Conservation (phyloP, 1,140 invertebrate species). For the Zophobas morio region DNA sequence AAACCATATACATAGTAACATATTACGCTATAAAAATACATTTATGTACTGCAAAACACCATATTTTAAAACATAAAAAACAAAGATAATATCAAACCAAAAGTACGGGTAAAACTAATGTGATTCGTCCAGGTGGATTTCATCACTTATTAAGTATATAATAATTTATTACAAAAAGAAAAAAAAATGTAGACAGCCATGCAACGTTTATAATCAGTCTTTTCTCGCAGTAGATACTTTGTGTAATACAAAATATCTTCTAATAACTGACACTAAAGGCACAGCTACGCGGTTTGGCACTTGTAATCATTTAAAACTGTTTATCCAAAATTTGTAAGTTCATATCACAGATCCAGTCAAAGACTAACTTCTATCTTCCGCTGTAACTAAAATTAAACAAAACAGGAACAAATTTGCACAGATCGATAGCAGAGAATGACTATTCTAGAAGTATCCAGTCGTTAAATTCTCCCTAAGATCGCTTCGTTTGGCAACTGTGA, state of each 20-base stretch:
- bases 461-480: conserved; percentile 31
- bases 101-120: too few relatives aligned
- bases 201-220: conserved; percentile 43
- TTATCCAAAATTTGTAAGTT: conserved; percentile 16
- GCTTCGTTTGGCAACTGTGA: conserved; percentile 56
- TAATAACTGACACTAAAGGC: conserved; percentile 5
- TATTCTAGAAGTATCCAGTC: conserved; percentile 45
- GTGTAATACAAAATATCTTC: conserved; percentile 17
- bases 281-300: conserved; percentile 33
- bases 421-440: conserved; percentile 32
- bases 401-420: conserved; percentile 21
- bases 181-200: conserved; percentile 21
- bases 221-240: conserved; percentile 42
- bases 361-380: conserved; percentile 50
- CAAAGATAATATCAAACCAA: too few relatives aligned
- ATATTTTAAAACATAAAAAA: too few relatives aligned
- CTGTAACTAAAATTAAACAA: conserved; percentile 7
- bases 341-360: conserved; percentile 59
- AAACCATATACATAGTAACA: too few relatives aligned
- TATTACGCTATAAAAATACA: too few relatives aligned
- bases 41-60: too few relatives aligned
- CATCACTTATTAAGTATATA: background rate
- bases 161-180: conserved; percentile 40
- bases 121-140: too few relatives aligned
- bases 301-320: conserved; percentile 28